Evolutionary conservation across 1,140 invertebrate species (phyloP), one percentile per base, ranked within the genome.

Genomic region (Micrasema longulum): DNA sequence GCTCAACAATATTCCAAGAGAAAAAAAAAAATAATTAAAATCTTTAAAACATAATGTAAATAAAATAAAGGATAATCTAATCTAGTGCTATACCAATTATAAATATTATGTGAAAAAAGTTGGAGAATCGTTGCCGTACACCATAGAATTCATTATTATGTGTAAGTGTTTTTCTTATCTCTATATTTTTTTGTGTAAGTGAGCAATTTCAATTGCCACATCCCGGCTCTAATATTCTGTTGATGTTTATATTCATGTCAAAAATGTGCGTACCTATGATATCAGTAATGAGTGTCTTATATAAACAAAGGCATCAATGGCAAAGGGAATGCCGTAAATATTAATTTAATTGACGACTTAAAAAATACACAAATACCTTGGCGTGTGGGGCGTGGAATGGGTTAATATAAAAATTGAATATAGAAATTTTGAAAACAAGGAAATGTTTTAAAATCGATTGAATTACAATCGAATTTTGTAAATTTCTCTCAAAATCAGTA

Each of bases 301-400:
- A 53, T 22, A 7, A 22, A 53, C 50, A 53, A 53, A 26, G 23
- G 14, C 5, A 3, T 22, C 50, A 22, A 53, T 22, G 50, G 50
- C 50, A 53, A 53, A 10, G 50, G 41, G 41, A 9, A 45, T 26
- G 16, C 35, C 35, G 36, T 69, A 18, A 62, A 20, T 31, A 68
- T 68, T n/a, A 50, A 60, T 73, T 57, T 38, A 1, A 45, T 67
- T 53, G 12, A 20, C 22, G 20, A 63, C 35, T 1, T 43, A 63
- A 63, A 63, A 53, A 69, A 0, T n/a, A 16, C 18, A 12, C 23
- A 62, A 36, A 35, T 65, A 53, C 9, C 20, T 7, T 36, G 6
- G 23, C 50, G 38, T 57, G 4, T 9, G 9, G n/a, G 2, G 47
- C 23, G 2, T 9, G 12, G 63, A 43, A 2, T 43, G 6, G 41